Conservation (phyloP, 1,140 invertebrate genomes). For the Lordiphosa stackelbergi region DNA sequence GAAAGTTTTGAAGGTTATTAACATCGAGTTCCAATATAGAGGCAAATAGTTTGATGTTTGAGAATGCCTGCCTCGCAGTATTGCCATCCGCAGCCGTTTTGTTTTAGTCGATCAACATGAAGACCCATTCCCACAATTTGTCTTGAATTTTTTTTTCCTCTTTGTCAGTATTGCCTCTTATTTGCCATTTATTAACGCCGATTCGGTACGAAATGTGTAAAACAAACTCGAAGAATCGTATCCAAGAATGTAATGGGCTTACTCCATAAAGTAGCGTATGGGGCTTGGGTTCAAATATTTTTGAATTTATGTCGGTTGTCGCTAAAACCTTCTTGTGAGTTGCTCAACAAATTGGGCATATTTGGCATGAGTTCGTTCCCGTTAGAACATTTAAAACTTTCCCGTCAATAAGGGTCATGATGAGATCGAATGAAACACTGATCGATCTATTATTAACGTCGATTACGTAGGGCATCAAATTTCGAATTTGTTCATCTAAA, state of each 20-base stretch:
- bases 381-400: slow-evolving; percentile 21
- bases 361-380: slow-evolving; percentile 12
- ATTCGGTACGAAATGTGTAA: slow-evolving; percentile 13
- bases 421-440: slow-evolving; percentile 10
- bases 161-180: slow-evolving; percentile 7
- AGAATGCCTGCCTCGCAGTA: slow-evolving; percentile 17
- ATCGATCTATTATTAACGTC: slow-evolving; percentile 7
- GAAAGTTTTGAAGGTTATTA: neutral
- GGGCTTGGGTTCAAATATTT: no score
- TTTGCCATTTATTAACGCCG: slow-evolving; percentile 14
- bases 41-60: slow-evolving; percentile 17
- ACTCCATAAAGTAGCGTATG: no score
- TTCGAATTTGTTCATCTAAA: no score
- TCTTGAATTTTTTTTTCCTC: slow-evolving; percentile 11
- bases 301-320: no score
- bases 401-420: slow-evolving; percentile 18
- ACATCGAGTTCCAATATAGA: slow-evolving; percentile 5
- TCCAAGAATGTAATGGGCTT: no score
- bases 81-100: slow-evolving; percentile 17
- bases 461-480: slow-evolving; percentile 2
- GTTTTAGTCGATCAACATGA: slow-evolving; percentile 16
- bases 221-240: slow-evolving; percentile 16
- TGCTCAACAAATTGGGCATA: slow-evolving; percentile 14
- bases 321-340: slow-evolving; percentile 8
- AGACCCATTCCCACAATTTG: slow-evolving; percentile 14